These are phyloP conservation scores for Erynnis tages DNA, from an alignment of 2,888 invertebrate genomes.

Conservation along the genomic window DNA sequence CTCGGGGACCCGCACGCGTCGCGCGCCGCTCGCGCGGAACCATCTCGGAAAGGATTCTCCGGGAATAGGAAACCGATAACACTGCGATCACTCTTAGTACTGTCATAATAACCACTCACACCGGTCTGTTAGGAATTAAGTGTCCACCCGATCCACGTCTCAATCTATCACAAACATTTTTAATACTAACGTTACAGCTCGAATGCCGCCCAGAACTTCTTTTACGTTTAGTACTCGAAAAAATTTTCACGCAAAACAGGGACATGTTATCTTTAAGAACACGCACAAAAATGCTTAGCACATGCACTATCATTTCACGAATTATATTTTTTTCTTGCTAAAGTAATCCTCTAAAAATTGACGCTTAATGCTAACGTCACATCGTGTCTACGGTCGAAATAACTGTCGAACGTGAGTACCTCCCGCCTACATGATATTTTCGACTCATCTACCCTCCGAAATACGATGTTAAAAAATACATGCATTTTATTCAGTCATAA, in stretches of 20 bases:
- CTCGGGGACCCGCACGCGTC: constrained; percentile 34
- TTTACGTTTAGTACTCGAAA: constrained; percentile 51
- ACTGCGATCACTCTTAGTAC: constrained; percentile 40
- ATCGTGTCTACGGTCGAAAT: too few relatives aligned
- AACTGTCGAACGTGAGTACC: too few relatives aligned
- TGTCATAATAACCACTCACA: constrained; percentile 45
- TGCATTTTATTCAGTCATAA: constrained; percentile 26
- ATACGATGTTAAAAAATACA: constrained; percentile 31
- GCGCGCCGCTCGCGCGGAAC: constrained; percentile 43
- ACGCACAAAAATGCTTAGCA: constrained; percentile 56
- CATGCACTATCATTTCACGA: constrained; percentile 67
- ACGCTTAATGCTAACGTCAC: too few relatives aligned
- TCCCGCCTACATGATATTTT: too few relatives aligned
- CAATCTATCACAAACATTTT: constrained; percentile 27
- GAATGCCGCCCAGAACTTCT: constrained; percentile 41
- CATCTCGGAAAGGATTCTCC: constrained; percentile 29
- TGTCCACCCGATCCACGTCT: constrained; percentile 71
- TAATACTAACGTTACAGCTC: constrained; percentile 50
- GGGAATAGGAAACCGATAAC: constrained; percentile 35
- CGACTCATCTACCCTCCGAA: constrained; percentile 15
- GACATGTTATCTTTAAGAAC: constrained; percentile 60
- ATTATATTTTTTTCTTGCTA: constrained; percentile 22
- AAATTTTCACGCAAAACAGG: constrained; percentile 59
- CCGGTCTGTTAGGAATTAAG: constrained; percentile 50
- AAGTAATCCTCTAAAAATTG: neutral